Conservation (phyloP, 2,113 vertebrate species). For the Microcebus jonahi region DNA sequence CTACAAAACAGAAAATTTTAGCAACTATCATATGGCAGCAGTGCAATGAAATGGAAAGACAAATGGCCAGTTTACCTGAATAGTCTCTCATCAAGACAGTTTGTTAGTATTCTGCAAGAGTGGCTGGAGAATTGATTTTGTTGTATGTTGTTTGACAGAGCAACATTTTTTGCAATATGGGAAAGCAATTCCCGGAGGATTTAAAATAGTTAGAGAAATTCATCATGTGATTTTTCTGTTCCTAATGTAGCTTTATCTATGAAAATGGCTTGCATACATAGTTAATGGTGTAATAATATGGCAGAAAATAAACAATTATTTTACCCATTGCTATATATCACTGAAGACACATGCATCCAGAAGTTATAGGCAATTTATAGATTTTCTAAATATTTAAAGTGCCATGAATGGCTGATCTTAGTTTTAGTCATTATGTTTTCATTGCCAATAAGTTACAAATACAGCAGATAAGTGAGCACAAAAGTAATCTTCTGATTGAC, state of each 20-base stretch:
- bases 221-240: conserved; percentile 53
- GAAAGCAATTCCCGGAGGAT: conserved; percentile 77
- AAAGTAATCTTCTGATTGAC: conserved; percentile 35
- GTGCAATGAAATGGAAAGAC: conserved; percentile 23
- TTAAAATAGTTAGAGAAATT: conserved; percentile 70
- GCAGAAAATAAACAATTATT: conserved; percentile 11
- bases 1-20: neutral
- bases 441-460: conserved; percentile 45
- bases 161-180: conserved; percentile 69
- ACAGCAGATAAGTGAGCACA: neutral
- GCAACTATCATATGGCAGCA: neutral
- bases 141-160: conserved; percentile 70
- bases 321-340: conserved; percentile 39
- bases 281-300: conserved; percentile 42
- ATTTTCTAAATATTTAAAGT: conserved; percentile 70
- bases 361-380: conserved; percentile 32
- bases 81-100: conserved; percentile 26
- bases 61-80: conserved; percentile 50
- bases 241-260: neutral
- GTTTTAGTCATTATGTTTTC: conserved; percentile 65
- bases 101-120: conserved; percentile 45
- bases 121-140: conserved; percentile 8
- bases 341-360: neutral
- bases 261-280: conserved; percentile 50
- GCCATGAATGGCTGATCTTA: conserved; percentile 27